phyloP scores from a whole-genome alignment of 2,888 invertebrate species.

The Andrena hattorfiana region DNA sequence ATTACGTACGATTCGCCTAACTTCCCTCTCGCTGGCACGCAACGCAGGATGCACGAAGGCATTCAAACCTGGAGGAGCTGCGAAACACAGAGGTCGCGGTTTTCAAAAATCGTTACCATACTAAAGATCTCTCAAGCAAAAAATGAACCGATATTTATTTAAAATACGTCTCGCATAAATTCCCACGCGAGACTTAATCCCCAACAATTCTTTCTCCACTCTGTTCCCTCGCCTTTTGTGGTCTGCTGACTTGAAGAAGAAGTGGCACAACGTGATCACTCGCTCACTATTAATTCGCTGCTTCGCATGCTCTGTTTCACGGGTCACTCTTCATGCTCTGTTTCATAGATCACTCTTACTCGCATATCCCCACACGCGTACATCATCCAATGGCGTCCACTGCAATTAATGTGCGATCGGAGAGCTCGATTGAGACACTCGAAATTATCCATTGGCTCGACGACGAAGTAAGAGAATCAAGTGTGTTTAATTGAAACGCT shows the following conservation, averaged over 20 bases:
- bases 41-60: not conserved
- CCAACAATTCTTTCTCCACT: too few species aligned
- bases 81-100: not conserved
- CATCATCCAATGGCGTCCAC: not conserved
- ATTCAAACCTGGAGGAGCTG: not conserved
- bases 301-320: not conserved
- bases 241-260: not conserved
- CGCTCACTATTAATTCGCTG: not conserved
- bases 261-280: not conserved
- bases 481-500: too few species aligned
- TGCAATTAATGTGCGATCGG: not conserved
- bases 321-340: constrained; percentile 4
- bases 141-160: too few species aligned
- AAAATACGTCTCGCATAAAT: too few species aligned
- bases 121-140: not conserved
- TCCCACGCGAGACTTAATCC: too few species aligned
- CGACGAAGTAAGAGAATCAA: too few species aligned
- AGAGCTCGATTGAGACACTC: too few species aligned
- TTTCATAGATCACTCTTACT: not conserved
- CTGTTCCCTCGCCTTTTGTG: not conserved
- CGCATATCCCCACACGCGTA: not conserved
- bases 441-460: not conserved
- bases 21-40: not conserved
- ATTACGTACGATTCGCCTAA: constrained; percentile 42
- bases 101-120: too few species aligned